Base-by-base conservation (phyloP, 1,140 invertebrate species). In the Drosophila funebris region DNA sequence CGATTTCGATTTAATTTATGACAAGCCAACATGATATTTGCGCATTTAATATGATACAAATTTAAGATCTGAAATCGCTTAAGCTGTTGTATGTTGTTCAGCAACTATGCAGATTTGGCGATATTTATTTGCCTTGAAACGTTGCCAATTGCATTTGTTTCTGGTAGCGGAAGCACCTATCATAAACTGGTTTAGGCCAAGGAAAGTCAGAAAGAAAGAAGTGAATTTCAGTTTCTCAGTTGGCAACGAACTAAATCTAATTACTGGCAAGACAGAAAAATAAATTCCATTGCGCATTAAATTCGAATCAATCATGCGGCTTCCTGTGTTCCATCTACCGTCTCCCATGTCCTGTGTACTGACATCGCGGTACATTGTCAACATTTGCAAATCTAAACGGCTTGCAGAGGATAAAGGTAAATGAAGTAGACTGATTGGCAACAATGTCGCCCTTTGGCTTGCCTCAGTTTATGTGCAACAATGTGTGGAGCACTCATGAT, bases 251-350 rank as follows among this genome's bases (percentile, higher is more conserved):
- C 78, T 56, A 46, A 66, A 74, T 78, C 81, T 85, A 85, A 85
- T 85, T 87, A 82, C 74, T 71, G 53, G 53, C 39, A 20, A 48
- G 61, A 18, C 37, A 48, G 46, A 18, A 62, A 68, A 57, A 69
- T 73, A 66, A 78, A 71, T 78, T 63, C 57, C 37, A 62, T 37
- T 76, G 62, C 71, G 63, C 82, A 87, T 87, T 87, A 87, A 87
- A 87, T 78, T 82, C 75, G 46, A 88, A 87, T 87, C 78, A 87
- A 87, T 87, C 82, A 87, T 78, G 61, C 33, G 16, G 36, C 52
- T 58, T 77, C 71, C 64, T 58, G 53, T 48, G 56, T 11, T 7
- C 62, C 16, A 4, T 33, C 29, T 18, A 7, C 13, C 14, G 27
- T 31, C 29, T n/a, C 13, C 46, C 24, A 20, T 67, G 27, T 18